These are phyloP conservation scores for Lophotriccus pileatus DNA, from an alignment of 2,797 vertebrate species.

Conservation along the genomic window DNA sequence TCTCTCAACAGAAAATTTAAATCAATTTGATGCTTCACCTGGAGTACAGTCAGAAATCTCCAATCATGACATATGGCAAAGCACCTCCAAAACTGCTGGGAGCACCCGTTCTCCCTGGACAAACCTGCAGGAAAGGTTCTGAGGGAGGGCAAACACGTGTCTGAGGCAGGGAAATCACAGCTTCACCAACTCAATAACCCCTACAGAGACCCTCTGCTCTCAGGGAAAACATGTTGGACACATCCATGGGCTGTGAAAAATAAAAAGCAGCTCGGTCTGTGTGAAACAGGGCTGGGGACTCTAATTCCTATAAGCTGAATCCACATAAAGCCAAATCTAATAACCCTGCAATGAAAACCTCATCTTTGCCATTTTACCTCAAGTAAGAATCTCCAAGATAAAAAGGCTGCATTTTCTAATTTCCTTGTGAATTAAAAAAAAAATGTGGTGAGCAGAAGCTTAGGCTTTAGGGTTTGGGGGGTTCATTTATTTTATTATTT, in stretches of 20 bases:
- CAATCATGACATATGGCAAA: background rate
- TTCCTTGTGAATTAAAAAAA: background rate
- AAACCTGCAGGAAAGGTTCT: background rate
- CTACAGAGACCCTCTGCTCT: background rate
- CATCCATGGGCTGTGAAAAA: fast-evolving
- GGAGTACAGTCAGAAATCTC: background rate
- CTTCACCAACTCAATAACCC: background rate
- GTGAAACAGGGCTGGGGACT: background rate
- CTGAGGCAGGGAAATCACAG: background rate
- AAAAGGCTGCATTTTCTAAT: background rate
- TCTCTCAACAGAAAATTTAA: background rate
- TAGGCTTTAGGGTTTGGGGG: background rate
- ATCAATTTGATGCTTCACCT: background rate
- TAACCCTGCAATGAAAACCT: background rate
- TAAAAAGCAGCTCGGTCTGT: background rate
- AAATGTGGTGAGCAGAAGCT: background rate
- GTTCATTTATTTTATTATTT: background rate
- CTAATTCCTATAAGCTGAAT: background rate
- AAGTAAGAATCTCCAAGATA: background rate
- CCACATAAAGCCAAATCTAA: background rate
- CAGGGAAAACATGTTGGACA: background rate
- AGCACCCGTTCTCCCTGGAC: background rate
- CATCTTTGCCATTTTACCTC: background rate
- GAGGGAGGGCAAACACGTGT: background rate
- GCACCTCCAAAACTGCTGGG: background rate